Evolutionary conservation across 2,888 invertebrate genomes (phyloP), one percentile per base, ranked within the genome.

Genomic region (Euclidia mi): DNA sequence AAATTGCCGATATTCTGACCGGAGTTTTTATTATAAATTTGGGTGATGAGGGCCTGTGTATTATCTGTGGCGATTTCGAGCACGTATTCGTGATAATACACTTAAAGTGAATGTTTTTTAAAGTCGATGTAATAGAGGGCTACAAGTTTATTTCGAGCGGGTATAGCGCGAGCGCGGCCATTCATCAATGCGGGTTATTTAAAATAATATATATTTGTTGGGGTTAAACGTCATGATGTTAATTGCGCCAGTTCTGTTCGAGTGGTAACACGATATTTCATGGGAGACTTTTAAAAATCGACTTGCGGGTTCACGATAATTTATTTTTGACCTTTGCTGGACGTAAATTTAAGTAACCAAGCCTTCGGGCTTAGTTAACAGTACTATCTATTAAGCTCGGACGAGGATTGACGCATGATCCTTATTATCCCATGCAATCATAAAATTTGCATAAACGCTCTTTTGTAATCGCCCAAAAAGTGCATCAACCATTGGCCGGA

Each of bases 141-240:
- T 68, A 63, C 64, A 58, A 65, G 56, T 65, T 71, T 63, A 64
- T 69, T 51, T 63, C 25, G 29, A 43, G 60, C 53, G 67, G 56
- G 72, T 71, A 58, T 64, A 49, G 52, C 69, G 60, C 53, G 67
- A 56, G 72, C 71, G 57, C 65, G 50, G 52, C 69, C 78, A 86
- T 85, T 81, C 76, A 84, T 85, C 87, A 87, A 70, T 73, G 67
- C 61, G 72, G 71, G 79, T 79, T 79, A 81, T 84, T 87, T 81
- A 80, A 85, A 83, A 82, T 77, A 78, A 83, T 88, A 84, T 79
- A 84, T 85, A 77, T 76, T 70, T 61, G 59, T 46, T 40, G 51
- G 46, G 46, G 64, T 65, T 69, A 65, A 72, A 66, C 59, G 65
- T 66, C 58, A 55, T 60, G 41, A 69, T 69, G 77, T 76, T 81